Base-by-base conservation (phyloP, 30 jellyfish, hydroid and myxozoan species). In the Aurelia sp. region DNA sequence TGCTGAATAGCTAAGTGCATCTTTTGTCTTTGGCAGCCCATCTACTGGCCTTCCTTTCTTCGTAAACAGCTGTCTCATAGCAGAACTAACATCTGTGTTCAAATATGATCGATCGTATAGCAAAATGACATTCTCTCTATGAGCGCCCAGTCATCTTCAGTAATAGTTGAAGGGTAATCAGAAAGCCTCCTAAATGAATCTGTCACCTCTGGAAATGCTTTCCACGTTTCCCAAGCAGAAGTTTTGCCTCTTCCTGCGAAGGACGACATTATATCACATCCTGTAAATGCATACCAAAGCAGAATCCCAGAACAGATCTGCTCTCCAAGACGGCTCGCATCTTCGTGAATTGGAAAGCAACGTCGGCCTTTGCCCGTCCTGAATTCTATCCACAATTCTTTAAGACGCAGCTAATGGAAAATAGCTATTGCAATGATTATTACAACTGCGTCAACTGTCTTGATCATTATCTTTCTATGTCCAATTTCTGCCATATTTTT, bases 1-100 rank as follows among this genome's bases (percentile, higher is more conserved):
- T 85, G 95, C 55, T 72, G 95, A 15, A 18, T n/a, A n/a, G n/a
- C n/a, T 15, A 5, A 85, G 74, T 24, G 93, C 88, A 71, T 65
- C 88, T 24, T 35, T 41, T 41, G 91, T 81, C 7, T 63, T 33
- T 9, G 87, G 87, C 27, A 83, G 48, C 55, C 31, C 38, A 40
- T 83, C 80, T 59, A 30, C 62, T 22, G 77, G 51, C 13, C 83
- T n/a, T 12, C 80, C 62, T 30, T 72, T 70, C 80, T 72, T 70
- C 59, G 88, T 63, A 60, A 83, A 69, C 19, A 68, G 33, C 20
- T 68, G 50, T 55, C 78, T 68, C 69, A 83, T 17, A 72, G 62
- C 50, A 83, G 20, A 11, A 69, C n/a, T 65, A 16, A 83, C 80
- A 35, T 7, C 47, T 18, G 88, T 58, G 40, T 69, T 80, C 13